Percentiles rank a stretch among this genome's conserved stretches.
phyloP scores from a whole-genome alignment of 1,140 invertebrate genomes.

The Drosophila erecta region DNA sequence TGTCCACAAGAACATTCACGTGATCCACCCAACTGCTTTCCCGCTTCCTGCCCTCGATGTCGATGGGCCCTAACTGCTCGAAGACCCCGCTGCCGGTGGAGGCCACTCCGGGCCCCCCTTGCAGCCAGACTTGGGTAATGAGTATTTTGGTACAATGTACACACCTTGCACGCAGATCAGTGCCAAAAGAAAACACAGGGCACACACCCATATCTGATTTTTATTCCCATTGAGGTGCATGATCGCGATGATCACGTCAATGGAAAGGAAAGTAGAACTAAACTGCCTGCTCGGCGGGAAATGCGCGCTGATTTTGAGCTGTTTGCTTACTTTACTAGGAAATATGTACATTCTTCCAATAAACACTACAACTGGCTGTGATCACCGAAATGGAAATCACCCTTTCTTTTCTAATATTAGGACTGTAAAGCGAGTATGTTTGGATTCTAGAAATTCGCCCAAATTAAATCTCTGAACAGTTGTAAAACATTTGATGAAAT shows the following conservation, averaged over 20 bases:
- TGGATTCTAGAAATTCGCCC: neutral
- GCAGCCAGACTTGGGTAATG: no score
- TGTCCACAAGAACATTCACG: constrained; percentile 94
- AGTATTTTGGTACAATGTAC: neutral
- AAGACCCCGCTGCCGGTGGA: constrained; percentile 93
- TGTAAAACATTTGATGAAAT: no score
- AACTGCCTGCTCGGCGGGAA: constrained; percentile 27
- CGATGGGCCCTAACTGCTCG: constrained; percentile 90
- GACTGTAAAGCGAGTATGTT: neutral
- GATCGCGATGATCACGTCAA: constrained; percentile 20
- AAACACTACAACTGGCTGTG: constrained; percentile 6
- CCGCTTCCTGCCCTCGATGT: constrained; percentile 88
- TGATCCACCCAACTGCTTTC: constrained; percentile 91
- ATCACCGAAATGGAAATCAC: neutral
- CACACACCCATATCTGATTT: neutral
- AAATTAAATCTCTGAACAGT: no score
- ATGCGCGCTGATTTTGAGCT: constrained; percentile 53
- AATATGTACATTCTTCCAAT: constrained; percentile 48
- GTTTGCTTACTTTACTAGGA: constrained; percentile 63
- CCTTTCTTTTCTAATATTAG: neutral
- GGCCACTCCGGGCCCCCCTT: constrained; percentile 91
- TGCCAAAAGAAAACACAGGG: constrained; percentile 31
- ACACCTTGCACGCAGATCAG: constrained; percentile 50
- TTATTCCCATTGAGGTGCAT: constrained; percentile 31
- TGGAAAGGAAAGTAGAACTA: constrained; percentile 4